Evolutionary conservation across 2,797 vertebrate species (phyloP).

Genomic region (Huso huso): DNA sequence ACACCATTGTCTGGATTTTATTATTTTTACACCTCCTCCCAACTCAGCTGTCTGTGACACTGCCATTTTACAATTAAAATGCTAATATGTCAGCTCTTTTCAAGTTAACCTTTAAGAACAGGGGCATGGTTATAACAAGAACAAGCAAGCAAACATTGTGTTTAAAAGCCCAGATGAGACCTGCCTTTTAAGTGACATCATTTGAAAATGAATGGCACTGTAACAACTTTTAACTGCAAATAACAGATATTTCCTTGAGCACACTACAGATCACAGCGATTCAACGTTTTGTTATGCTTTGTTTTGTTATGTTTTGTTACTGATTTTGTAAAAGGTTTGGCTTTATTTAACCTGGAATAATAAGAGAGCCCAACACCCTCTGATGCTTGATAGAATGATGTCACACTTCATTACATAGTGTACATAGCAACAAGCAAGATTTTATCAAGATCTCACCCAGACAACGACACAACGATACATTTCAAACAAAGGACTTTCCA

Average conservation of each 20-base stretch:
- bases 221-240: too few species aligned
- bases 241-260: not conserved
- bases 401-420: conserved; percentile 8
- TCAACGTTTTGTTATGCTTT: not conserved
- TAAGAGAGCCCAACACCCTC: not conserved
- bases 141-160: too few species aligned
- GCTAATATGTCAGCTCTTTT: too few species aligned
- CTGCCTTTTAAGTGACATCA: too few species aligned
- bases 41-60: too few species aligned
- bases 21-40: too few species aligned
- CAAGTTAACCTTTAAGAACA: too few species aligned
- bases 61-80: too few species aligned
- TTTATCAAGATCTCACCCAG: conserved; percentile 5
- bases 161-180: too few species aligned
- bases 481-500: conserved; percentile 17
- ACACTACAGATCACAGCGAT: not conserved
- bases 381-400: conserved; percentile 2
- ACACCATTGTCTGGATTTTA: too few species aligned
- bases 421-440: conserved; percentile 8
- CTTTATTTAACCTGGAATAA: not conserved
- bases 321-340: not conserved
- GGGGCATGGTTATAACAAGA: too few species aligned
- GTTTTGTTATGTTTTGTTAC: not conserved
- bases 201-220: too few species aligned
- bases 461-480: conserved; percentile 11